These are phyloP conservation scores for Rhodophaea formosa DNA, from an alignment of 2,888 invertebrate species.

Conservation along the genomic window DNA sequence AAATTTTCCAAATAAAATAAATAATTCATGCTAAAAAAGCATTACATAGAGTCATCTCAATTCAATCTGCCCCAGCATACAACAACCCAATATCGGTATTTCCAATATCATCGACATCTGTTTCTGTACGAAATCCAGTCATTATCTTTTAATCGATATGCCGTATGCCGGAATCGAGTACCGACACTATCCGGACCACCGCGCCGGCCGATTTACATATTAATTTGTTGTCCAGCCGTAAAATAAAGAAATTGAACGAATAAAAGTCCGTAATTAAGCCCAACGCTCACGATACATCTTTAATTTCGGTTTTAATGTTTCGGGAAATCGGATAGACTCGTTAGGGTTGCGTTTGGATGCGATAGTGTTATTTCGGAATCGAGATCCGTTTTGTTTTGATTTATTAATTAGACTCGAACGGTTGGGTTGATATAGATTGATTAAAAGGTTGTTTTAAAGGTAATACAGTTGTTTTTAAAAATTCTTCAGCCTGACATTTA, in stretches of 20 bases:
- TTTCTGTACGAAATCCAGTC: constrained; percentile 31
- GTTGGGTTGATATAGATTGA: background rate
- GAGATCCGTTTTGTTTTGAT: constrained; percentile 3
- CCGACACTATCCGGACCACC: constrained; percentile 60
- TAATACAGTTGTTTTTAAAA: no score
- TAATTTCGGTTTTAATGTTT: constrained; percentile 68
- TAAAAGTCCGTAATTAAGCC: constrained; percentile 68
- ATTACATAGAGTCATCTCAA: constrained; percentile 1
- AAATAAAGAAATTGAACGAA: constrained; percentile 77
- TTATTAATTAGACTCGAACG: background rate
- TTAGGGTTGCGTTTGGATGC: constrained; percentile 50
- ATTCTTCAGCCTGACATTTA: no score
- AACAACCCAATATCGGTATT: background rate
- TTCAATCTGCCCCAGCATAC: background rate
- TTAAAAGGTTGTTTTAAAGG: background rate
- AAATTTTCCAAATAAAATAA: no score
- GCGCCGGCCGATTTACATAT: constrained; percentile 73
- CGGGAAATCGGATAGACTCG: constrained; percentile 39
- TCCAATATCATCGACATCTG: constrained; percentile 20
- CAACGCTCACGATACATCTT: constrained; percentile 57
- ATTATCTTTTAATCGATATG: constrained; percentile 57
- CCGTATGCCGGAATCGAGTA: constrained; percentile 40
- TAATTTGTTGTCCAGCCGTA: constrained; percentile 75
- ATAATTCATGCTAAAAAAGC: no score
- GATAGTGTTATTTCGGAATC: constrained; percentile 27